phyloP scores from a whole-genome alignment of 2,888 invertebrate species.

The Oxyscelio sp. region DNA sequence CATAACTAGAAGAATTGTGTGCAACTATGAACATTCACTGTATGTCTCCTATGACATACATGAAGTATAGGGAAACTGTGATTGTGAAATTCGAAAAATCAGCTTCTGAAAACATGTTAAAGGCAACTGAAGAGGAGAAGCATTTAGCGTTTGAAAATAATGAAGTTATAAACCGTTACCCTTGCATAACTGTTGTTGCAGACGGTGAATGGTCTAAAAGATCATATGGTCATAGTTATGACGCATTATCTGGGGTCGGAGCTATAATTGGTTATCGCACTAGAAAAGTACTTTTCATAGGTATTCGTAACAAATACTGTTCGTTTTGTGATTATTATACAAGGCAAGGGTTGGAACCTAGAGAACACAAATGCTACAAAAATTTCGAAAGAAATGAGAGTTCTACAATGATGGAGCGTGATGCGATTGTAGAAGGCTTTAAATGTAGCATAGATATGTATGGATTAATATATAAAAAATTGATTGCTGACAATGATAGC shows the following conservation, averaged over 20 bases:
- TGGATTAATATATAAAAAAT: constrained; percentile 60
- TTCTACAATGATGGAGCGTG: constrained; percentile 78
- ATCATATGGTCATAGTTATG: no score
- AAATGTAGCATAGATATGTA: constrained; percentile 59
- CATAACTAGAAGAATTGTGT: no score
- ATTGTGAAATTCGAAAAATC: neutral
- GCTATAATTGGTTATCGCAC: no score
- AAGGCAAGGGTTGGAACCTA: neutral
- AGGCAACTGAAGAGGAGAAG: no score
- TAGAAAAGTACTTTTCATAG: no score
- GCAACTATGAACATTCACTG: neutral
- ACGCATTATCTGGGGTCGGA: no score
- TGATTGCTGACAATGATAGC: constrained; percentile 80
- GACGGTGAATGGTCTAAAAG: no score
- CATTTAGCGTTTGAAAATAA: constrained; percentile 43
- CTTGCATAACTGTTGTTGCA: constrained; percentile 47
- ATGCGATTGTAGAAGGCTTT: constrained; percentile 70
- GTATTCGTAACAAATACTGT: no score
- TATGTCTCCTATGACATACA: neutral
- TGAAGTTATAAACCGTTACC: constrained; percentile 28
- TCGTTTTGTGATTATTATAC: constrained; percentile 42
- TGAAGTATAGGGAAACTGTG: neutral
- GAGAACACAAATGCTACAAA: no score
- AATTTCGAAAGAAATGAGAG: constrained; percentile 49
- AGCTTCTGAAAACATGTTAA: no score